phyloP scores from a whole-genome alignment of 2,888 invertebrate genomes.

The Lissonota sp. region DNA sequence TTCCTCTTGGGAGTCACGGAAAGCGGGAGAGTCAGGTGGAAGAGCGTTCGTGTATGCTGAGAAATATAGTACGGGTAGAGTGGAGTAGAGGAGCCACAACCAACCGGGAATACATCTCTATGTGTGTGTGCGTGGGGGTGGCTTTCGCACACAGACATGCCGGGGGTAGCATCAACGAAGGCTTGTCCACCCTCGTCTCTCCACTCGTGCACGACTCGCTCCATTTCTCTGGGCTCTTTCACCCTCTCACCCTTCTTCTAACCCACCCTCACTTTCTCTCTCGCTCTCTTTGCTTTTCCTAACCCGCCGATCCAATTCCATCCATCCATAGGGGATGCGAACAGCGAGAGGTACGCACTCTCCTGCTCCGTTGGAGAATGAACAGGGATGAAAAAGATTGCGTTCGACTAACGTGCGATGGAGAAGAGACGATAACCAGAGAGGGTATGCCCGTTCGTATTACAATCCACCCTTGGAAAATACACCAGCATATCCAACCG shows the following conservation, averaged over 20 bases:
- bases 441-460: too few relatives aligned
- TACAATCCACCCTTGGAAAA: constrained; percentile 4
- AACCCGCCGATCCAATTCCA: constrained; percentile 74
- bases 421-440: constrained; percentile 26
- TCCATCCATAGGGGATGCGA: constrained; percentile 69
- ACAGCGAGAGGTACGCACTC: constrained; percentile 41
- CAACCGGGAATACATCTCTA: too few relatives aligned
- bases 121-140: neutral
- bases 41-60: constrained; percentile 2
- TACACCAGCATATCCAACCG: too few relatives aligned
- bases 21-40: constrained; percentile 59
- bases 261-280: constrained; percentile 59
- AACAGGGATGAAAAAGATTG: constrained; percentile 42
- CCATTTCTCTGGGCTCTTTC: constrained; percentile 26
- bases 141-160: constrained; percentile 3
- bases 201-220: constrained; percentile 9
- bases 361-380: constrained; percentile 15
- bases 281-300: constrained; percentile 36
- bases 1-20: constrained; percentile 72
- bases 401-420: constrained; percentile 11
- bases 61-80: too few relatives aligned
- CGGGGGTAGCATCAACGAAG: constrained; percentile 26
- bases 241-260: constrained; percentile 36
- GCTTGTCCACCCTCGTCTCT: constrained; percentile 62
- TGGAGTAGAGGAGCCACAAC: too few relatives aligned